These are phyloP conservation scores for Cerceris ruficornis DNA, from an alignment of 2,888 invertebrate species.

Conservation along the genomic window DNA sequence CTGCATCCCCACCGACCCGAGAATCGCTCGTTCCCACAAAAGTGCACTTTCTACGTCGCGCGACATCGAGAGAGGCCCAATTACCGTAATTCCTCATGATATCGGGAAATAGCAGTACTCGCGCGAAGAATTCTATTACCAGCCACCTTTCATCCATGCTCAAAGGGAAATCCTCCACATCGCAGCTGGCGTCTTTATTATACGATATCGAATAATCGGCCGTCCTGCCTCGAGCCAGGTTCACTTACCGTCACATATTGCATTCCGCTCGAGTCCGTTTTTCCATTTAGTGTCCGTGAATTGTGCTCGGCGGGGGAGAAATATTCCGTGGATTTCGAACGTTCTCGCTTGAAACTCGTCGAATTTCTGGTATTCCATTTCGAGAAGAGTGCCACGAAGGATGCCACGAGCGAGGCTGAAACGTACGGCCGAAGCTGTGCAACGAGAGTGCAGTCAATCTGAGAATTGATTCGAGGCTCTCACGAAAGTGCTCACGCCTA, in stretches of 20 bases:
- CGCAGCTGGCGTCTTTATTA: conserved; percentile 15
- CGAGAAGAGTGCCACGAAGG: conserved; percentile 12
- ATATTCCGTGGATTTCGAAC: conserved; percentile 8
- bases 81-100: neutral
- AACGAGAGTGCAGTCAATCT: conserved; percentile 47
- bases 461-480: conserved; percentile 50
- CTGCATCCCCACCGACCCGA: too few relatives aligned
- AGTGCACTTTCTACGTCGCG: too few relatives aligned
- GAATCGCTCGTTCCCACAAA: too few relatives aligned
- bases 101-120: neutral
- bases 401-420: conserved; percentile 5
- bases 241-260: conserved; percentile 47
- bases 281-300: neutral
- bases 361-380: conserved; percentile 3
- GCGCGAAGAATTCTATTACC: neutral
- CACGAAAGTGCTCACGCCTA: conserved; percentile 36
- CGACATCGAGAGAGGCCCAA: neutral
- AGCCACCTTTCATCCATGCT: neutral
- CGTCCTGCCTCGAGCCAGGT: conserved; percentile 3
- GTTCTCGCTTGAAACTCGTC: neutral
- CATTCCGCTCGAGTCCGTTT: conserved; percentile 36
- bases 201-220: conserved; percentile 20
- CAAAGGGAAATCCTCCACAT: conserved; percentile 23
- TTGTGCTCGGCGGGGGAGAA: neutral
- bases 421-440: conserved; percentile 34